Percentiles rank a stretch among this genome's conserved stretches.
phyloP scores from a whole-genome alignment of 1,140 invertebrate species.

The Parapsyche elsis region DNA sequence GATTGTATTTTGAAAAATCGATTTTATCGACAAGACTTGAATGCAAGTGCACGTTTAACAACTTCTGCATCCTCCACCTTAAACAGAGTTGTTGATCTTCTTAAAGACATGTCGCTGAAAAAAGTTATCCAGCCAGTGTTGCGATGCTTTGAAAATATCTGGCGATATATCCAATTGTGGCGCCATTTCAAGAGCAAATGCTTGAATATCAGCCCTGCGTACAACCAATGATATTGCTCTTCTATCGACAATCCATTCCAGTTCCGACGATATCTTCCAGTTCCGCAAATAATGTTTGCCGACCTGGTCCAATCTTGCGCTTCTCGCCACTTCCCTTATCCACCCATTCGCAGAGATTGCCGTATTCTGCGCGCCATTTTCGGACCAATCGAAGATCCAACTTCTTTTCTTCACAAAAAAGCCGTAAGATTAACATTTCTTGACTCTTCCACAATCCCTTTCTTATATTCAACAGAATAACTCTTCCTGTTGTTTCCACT shows the following conservation, averaged over 20 bases:
- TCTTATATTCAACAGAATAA: constrained; percentile 37
- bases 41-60: constrained; percentile 44
- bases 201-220: constrained; percentile 16
- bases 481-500: constrained; percentile 24
- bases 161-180: constrained; percentile 9
- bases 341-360: background rate
- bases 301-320: constrained; percentile 22
- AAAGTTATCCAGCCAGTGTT: constrained; percentile 9
- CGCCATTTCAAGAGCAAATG: constrained; percentile 7
- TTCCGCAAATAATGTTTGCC: constrained; percentile 17
- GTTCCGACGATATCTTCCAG: background rate
- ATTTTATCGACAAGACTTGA: constrained; percentile 25
- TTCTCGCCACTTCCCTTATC: constrained; percentile 7
- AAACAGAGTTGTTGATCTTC: constrained; percentile 32
- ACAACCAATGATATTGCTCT: constrained; percentile 7
- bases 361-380: constrained; percentile 34
- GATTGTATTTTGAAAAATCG: constrained; percentile 36
- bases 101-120: constrained; percentile 23
- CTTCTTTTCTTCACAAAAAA: constrained; percentile 29
- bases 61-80: constrained; percentile 29
- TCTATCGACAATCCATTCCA: constrained; percentile 34
- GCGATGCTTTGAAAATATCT: background rate
- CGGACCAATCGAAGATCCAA: constrained; percentile 25
- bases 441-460: constrained; percentile 8
- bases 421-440: background rate